Base-by-base conservation (phyloP, 2,797 vertebrate genomes). In the Chaenodraco wilsoni region DNA sequence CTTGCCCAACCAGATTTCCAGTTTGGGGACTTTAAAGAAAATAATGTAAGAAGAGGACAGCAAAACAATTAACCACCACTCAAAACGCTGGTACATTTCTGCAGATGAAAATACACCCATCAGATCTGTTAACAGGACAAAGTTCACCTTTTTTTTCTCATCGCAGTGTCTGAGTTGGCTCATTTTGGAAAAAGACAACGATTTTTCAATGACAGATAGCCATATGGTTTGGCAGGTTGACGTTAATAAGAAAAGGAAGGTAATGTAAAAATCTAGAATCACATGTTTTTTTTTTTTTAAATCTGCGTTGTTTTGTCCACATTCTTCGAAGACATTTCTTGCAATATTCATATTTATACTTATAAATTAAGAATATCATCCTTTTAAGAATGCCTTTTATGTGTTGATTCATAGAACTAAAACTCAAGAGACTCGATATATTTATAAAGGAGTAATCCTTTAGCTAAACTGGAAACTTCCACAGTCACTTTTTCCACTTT, bases 21-120 rank as follows among this genome's bases (percentile, higher is more conserved):
- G 93, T 95, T 92, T 95, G 95, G 11, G 89, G 91, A 74, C 96
- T 97, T 67, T 44, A 37, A 44, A 69, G 31, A 85, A 72, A 76
- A 44, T 2, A 61, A 65, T 57, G 17, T 50, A 72, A 70, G 3
- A n/a, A 66, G 31, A 67, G 14, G 19, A 66, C 45, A 48, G 70
- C 33, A 69, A 17, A 45, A 40, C 17, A 50, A 31, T 15, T 21
- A 15, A 43, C 33, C 1, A 4, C 7, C 19, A 45, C 11, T 2
- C 4, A 51, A 33, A 33, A 16, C 21, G 21, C 21, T 57, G 33
- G 23, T 31, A 23, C 7, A 49, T 44, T 21, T 17, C 64, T 19
- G 37, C 13, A 66, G 31, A 13, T 40, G 9, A 52, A 37, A 5
- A 5, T n/a, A 49, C 10, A 41, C 21, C 9, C 21, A 70, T 54